These are phyloP conservation scores for Hydriomena furcata DNA, from an alignment of 2,888 invertebrate genomes.

Conservation along the genomic window DNA sequence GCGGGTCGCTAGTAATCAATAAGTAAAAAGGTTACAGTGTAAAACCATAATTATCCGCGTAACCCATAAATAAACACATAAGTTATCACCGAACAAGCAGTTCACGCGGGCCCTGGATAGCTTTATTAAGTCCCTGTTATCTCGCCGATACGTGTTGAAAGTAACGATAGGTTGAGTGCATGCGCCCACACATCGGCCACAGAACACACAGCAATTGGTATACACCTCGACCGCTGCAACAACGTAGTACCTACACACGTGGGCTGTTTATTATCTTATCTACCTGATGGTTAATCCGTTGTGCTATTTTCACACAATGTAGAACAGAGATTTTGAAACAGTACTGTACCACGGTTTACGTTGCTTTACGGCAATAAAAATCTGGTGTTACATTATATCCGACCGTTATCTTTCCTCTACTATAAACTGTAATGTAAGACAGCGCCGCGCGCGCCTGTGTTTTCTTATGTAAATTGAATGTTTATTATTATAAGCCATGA, in stretches of 20 bases:
- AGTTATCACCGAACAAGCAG: slow-evolving; percentile 42
- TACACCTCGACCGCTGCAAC: slow-evolving; percentile 26
- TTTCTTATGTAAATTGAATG: slow-evolving; percentile 38
- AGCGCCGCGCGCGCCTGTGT: slow-evolving; percentile 18
- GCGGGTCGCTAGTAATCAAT: too few species aligned
- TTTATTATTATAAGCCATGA: slow-evolving; percentile 32
- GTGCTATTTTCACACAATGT: slow-evolving; percentile 68
- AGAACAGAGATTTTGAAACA: slow-evolving; percentile 60
- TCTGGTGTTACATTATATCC: slow-evolving; percentile 8
- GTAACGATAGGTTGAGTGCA: slow-evolving; percentile 69
- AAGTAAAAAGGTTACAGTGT: slow-evolving; percentile 12
- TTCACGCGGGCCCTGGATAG: slow-evolving; percentile 52
- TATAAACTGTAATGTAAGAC: slow-evolving; percentile 8
- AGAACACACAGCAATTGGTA: slow-evolving; percentile 7
- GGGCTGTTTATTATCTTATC: slow-evolving; percentile 76
- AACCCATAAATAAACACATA: slow-evolving; percentile 27
- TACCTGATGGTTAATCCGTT: slow-evolving; percentile 60
- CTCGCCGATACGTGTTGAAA: slow-evolving; percentile 63
- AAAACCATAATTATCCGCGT: slow-evolving; percentile 10
- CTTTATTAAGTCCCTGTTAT: slow-evolving; percentile 65
- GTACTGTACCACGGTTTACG: slow-evolving; percentile 36
- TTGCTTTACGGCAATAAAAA: slow-evolving; percentile 22
- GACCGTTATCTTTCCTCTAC: slow-evolving; percentile 9
- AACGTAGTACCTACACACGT: slow-evolving; percentile 51
- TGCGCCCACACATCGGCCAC: slow-evolving; percentile 56